Conservation (phyloP, 2,797 vertebrate species). For the Danio choprae region DNA sequence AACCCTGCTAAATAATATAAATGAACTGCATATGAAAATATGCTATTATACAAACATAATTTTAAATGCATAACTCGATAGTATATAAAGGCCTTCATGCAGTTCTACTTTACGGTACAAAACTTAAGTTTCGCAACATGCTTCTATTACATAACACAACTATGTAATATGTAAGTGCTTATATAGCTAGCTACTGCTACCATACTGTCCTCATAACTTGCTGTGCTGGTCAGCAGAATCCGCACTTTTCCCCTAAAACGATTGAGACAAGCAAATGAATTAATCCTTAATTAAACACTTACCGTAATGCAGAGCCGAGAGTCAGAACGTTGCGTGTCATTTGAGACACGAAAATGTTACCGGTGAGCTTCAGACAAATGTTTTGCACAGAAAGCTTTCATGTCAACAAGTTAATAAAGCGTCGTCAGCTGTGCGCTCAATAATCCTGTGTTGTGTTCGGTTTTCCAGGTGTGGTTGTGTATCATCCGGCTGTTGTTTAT, state of each 20-base stretch:
- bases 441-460: neutral
- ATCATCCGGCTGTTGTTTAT: conserved; percentile 8
- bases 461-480: conserved; percentile 1
- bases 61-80: too few species aligned
- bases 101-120: conserved; percentile 21
- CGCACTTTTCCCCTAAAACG: neutral
- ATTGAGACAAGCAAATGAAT: neutral
- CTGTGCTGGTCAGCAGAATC: neutral
- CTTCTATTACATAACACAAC: conserved; percentile 72
- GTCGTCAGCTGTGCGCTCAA: neutral
- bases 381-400: conserved; percentile 29
- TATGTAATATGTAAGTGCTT: conserved; percentile 41
- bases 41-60: neutral
- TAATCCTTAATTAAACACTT: conserved; percentile 23
- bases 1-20: neutral
- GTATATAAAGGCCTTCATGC: neutral
- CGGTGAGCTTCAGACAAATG: conserved; percentile 23
- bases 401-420: conserved; percentile 5
- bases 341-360: conserved; percentile 40
- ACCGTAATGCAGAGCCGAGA: conserved; percentile 51
- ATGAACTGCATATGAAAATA: neutral
- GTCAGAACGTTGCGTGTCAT: conserved; percentile 52
- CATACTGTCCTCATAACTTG: neutral
- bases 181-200: neutral
- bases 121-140: conserved; percentile 73